phyloP scores from a whole-genome alignment of 1,140 invertebrate species.

The Maniola jurtina region DNA sequence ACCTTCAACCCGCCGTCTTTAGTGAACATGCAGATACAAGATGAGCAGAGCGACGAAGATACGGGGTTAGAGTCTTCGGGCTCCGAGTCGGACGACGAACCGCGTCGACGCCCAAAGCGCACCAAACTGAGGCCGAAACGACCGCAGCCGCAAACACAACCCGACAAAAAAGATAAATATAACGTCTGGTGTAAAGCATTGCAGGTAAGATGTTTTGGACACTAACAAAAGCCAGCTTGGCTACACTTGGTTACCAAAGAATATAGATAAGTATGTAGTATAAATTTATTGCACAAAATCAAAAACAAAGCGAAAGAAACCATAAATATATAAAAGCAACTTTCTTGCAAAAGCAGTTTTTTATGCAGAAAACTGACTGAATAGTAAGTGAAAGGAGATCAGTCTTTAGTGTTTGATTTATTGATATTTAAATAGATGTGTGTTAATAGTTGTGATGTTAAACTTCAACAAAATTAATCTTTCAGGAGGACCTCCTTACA shows the following conservation, averaged over 20 bases:
- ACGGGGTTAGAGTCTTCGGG: constrained; percentile 58
- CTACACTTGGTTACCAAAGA: too few species aligned
- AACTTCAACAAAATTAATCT: constrained; percentile 14
- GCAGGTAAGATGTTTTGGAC: constrained; percentile 45
- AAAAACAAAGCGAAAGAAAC: too few species aligned
- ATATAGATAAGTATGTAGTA: too few species aligned
- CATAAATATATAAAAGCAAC: too few species aligned
- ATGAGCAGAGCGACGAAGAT: constrained; percentile 67
- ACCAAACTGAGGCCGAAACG: constrained; percentile 57
- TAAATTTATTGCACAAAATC: too few species aligned
- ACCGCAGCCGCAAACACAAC: constrained; percentile 46
- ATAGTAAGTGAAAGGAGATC: too few species aligned
- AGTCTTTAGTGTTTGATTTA: too few species aligned
- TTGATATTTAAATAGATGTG: too few species aligned
- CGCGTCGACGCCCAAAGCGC: constrained; percentile 56
- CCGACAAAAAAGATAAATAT: constrained; percentile 67
- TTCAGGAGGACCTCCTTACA: constrained; percentile 68
- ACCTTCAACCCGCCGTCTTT: constrained; percentile 69
- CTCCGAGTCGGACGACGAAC: constrained; percentile 66
- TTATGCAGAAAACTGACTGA: too few species aligned
- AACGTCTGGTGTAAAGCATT: constrained; percentile 72
- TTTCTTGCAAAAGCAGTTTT: too few species aligned
- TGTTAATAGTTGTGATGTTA: too few species aligned
- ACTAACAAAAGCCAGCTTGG: neutral
- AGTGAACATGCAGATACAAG: constrained; percentile 72